phyloP scores from a whole-genome alignment of 2,113 vertebrate genomes.

The Nansenia antarctica region DNA sequence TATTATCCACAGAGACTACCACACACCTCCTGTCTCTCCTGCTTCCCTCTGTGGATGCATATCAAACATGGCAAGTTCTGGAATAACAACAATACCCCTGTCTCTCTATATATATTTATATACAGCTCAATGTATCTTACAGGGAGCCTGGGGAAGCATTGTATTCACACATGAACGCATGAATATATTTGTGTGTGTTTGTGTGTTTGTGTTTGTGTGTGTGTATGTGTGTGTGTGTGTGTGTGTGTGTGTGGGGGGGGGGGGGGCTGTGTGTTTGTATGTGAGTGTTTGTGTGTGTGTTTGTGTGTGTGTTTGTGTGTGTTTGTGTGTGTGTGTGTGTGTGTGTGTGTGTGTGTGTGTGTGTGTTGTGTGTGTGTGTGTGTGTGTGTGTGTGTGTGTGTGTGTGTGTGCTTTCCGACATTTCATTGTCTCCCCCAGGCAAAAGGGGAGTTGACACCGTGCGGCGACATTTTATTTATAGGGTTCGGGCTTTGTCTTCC shows the following conservation, averaged over 20 bases:
- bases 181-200: conserved; percentile 12
- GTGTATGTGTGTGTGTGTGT: neutral
- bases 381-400: neutral
- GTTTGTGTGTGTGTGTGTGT: neutral
- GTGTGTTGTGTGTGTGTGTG: conserved; percentile 11
- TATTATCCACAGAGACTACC: conserved; percentile 29
- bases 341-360: neutral
- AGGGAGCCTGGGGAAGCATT: neutral
- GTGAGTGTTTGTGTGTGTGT: neutral
- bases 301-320: conserved; percentile 15
- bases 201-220: neutral
- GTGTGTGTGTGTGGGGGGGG: neutral
- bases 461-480: conserved; percentile 41
- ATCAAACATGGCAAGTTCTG: conserved; percentile 31
- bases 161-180: conserved; percentile 26
- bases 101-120: conserved; percentile 18
- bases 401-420: conserved; percentile 17
- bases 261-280: neutral
- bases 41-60: conserved; percentile 26
- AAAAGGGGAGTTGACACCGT: conserved; percentile 13
- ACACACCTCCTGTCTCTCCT: conserved; percentile 13
- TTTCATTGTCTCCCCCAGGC: conserved; percentile 22
- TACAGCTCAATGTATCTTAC: conserved; percentile 25
- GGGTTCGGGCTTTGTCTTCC: conserved; percentile 10
- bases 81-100: conserved; percentile 24